Conservation (phyloP, 2,113 vertebrate genomes). For the Chaetodon trifascialis region DNA sequence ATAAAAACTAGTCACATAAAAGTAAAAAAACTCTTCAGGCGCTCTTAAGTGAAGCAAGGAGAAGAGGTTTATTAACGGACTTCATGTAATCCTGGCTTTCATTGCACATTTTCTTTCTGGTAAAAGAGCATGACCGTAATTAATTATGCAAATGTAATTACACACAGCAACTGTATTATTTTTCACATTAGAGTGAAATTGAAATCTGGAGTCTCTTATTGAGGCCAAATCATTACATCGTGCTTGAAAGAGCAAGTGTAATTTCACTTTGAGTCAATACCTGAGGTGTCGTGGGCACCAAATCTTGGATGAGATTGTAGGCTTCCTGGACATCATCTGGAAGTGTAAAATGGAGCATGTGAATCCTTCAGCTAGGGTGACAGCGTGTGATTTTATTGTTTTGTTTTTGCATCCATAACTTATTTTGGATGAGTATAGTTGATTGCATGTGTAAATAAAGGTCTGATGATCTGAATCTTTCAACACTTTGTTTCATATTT, state of each 20-base stretch:
- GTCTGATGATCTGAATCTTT: neutral
- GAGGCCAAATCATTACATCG: neutral
- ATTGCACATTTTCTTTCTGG: neutral
- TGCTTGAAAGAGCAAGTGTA: neutral
- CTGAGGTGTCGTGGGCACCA: conserved; percentile 94
- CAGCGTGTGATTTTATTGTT: neutral
- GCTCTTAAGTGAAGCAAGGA: neutral
- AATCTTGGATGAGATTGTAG: conserved; percentile 95
- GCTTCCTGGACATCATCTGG: conserved; percentile 96
- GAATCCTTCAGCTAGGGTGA: neutral
- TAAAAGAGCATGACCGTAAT: neutral
- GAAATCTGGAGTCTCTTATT: neutral
- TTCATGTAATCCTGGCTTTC: neutral
- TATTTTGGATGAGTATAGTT: neutral
- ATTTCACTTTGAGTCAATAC: conserved; percentile 75
- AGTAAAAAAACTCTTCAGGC: neutral
- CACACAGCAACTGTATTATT: neutral
- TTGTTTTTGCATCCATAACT: neutral
- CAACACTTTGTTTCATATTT: neutral
- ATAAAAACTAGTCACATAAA: neutral
- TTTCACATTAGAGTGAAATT: neutral
- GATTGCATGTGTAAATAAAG: neutral
- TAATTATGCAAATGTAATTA: neutral
- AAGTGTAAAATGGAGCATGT: conserved; percentile 65
- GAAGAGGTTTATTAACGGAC: neutral